Evolutionary conservation across 1,140 invertebrate species (phyloP).

Genomic region (Trypoxylus dichotomus): DNA sequence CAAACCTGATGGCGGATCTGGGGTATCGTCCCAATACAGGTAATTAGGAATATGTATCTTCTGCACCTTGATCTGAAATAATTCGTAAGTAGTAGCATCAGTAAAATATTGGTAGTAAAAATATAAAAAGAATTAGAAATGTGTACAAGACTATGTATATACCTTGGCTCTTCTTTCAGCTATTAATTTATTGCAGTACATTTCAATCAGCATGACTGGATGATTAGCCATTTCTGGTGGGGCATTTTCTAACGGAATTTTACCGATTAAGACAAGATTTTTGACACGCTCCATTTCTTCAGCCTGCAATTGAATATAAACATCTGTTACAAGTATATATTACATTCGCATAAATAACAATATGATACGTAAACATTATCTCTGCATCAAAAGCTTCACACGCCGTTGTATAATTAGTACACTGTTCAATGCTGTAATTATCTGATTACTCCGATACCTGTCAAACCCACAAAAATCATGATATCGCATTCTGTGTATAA

Average conservation of each 20-base stretch:
- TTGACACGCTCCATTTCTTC: slow-evolving; percentile 70
- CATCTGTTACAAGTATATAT: background rate
- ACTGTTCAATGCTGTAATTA: background rate
- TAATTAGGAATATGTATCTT: slow-evolving; percentile 50
- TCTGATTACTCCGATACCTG: background rate
- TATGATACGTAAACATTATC: background rate
- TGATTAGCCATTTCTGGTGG: slow-evolving; percentile 65
- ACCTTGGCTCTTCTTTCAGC: slow-evolving; percentile 28
- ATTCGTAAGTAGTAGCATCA: background rate
- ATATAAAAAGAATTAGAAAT: background rate
- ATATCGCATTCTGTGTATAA: background rate
- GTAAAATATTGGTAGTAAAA: background rate
- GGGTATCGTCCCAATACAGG: slow-evolving; percentile 52
- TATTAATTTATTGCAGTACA: slow-evolving; percentile 57
- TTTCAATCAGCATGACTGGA: slow-evolving; percentile 67
- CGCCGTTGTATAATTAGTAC: background rate
- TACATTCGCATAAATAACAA: background rate
- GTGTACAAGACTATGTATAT: background rate
- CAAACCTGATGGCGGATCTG: slow-evolving; percentile 50
- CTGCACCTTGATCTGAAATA: slow-evolving; percentile 46
- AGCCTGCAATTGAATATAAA: slow-evolving; percentile 53
- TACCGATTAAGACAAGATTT: slow-evolving; percentile 65
- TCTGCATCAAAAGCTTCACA: background rate
- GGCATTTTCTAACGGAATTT: slow-evolving; percentile 64
- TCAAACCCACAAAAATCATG: background rate